Base-by-base conservation (phyloP, 2,797 vertebrate species). In the Hirundo rustica region DNA sequence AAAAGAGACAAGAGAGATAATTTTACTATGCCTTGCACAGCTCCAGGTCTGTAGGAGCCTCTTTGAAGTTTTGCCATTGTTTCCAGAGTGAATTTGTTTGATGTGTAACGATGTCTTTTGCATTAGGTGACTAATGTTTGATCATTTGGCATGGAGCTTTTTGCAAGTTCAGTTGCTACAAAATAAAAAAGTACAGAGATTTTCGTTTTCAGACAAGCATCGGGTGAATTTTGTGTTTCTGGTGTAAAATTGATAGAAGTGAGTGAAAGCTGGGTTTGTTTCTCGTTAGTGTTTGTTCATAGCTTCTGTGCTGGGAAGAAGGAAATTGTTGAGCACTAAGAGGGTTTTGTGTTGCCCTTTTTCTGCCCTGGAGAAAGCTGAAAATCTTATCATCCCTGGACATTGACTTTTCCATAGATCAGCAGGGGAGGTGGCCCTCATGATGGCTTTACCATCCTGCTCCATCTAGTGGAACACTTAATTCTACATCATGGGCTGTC, bases 391-490 rank as follows among this genome's bases (percentile, higher is more conserved):
- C 42, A 13, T 36, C 66, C 30, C 60, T 38, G 86, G 86, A 40
- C 48, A 38, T 14, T 42, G 77, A 72, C 26, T 86, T 94, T 79
- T 81, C 57, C 57, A 9, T 76, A 73, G 74, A 51, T 78, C 74
- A 89, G 70, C 30, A 51, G 48, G 45, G 61, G 70, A 38, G 70
- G 8, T 91, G 91, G 85, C 81, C 51, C 85, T 92, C 66, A 5
- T 11, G 61, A 45, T 70, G 95, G 85, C 90, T 96, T 76, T 96
- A 68, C 94, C 10, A 0, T 93, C 92, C 88, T 96, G 86, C 95
- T 95, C 95, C 94, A 89, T 97, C 92, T 96, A 97, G 93, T 96
- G 93, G 92, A 96, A 94, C 73, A 40, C 51, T 66, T 54, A 18
- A 78, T 94, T 92, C 85, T 92, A 45, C 57, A 78, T 62, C 62